Evolutionary conservation across 2,888 invertebrate genomes (phyloP).

Genomic region (Lottia scabra): DNA sequence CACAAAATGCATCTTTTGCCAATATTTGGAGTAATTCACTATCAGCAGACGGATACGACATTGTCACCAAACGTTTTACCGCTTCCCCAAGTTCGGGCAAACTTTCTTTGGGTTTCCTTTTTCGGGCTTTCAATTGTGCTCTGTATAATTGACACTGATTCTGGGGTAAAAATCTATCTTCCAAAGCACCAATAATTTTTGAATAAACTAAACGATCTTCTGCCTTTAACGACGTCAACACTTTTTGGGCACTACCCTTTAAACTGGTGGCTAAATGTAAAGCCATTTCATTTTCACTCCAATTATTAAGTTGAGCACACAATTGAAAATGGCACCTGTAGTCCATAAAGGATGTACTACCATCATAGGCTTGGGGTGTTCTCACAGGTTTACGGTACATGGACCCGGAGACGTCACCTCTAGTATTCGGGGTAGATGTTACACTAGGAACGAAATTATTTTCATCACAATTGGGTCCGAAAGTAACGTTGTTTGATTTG

Average conservation of each 20-base stretch:
- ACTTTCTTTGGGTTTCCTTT: not conserved
- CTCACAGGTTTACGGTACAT: not conserved
- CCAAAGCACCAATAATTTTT: not conserved
- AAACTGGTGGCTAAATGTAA: not conserved
- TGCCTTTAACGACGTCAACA: not conserved
- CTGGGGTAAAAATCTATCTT: not conserved
- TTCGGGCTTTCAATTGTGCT: not conserved
- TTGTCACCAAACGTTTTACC: not conserved
- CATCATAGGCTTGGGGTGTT: not conserved
- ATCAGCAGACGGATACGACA: not conserved
- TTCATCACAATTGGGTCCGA: no score
- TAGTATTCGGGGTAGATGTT: no score
- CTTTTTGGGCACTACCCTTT: not conserved
- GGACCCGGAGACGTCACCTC: no score
- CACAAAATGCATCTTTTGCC: not conserved
- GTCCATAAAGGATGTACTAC: not conserved
- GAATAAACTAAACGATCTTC: not conserved
- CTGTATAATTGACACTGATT: not conserved
- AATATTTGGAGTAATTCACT: not conserved
- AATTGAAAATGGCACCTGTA: not conserved
- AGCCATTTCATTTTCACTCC: not conserved
- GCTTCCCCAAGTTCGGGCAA: not conserved
- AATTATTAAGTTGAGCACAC: not conserved
- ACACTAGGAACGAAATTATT: no score
- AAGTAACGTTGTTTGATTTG: no score